Evolutionary conservation across 1,140 invertebrate species (phyloP).

Genomic region (Lerema accius): DNA sequence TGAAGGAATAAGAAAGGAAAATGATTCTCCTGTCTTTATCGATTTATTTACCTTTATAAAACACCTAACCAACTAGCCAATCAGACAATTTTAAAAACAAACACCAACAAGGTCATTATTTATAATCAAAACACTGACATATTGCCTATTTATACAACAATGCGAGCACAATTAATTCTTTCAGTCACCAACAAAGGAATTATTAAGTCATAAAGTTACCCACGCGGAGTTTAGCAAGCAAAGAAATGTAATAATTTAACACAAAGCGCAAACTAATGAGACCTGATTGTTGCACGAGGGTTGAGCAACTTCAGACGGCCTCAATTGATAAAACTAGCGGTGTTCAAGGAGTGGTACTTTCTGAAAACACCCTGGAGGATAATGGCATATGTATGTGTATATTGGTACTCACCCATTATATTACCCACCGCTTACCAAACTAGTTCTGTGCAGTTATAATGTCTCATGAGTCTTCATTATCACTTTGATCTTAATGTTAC

Average conservation of each 20-base stretch:
- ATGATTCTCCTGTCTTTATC: neutral
- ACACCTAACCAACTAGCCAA: neutral
- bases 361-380: conserved; percentile 26
- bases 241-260: conserved; percentile 37
- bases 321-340: conserved; percentile 27
- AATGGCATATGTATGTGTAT: conserved; percentile 22
- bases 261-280: conserved; percentile 35
- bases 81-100: neutral
- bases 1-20: too few relatives aligned
- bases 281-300: conserved; percentile 32
- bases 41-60: too few relatives aligned
- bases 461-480: conserved; percentile 12
- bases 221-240: conserved; percentile 22
- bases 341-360: conserved; percentile 26
- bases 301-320: conserved; percentile 27
- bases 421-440: conserved; percentile 13
- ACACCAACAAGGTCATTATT: conserved; percentile 8
- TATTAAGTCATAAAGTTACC: conserved; percentile 29
- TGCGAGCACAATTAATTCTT: conserved; percentile 23
- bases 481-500: conserved; percentile 27
- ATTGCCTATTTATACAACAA: conserved; percentile 15
- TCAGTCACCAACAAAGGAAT: conserved; percentile 27
- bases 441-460: conserved; percentile 17
- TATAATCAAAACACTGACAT: conserved; percentile 25
- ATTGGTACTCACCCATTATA: too few relatives aligned